phyloP scores from a whole-genome alignment of 2,888 invertebrate species.

The Eristalis intricaria region DNA sequence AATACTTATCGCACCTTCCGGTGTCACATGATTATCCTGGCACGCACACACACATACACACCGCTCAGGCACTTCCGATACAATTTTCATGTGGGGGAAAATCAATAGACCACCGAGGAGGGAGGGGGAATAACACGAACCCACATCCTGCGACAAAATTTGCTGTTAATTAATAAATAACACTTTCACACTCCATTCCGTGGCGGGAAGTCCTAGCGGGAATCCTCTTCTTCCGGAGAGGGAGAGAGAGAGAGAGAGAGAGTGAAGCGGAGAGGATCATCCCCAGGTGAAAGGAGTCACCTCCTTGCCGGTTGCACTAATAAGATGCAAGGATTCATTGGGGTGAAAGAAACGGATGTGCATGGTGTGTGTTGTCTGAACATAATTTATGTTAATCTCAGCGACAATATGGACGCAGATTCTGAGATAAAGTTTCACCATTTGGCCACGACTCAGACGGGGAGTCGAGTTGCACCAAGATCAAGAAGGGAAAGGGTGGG shows the following conservation, averaged over 20 bases:
- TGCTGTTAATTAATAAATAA: conserved; percentile 68
- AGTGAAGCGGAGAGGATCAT: conserved; percentile 2
- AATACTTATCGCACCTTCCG: conserved; percentile 65
- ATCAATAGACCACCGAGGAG: conserved; percentile 42
- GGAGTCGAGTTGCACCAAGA: background rate
- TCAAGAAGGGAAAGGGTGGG: too few relatives aligned
- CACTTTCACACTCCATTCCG: conserved; percentile 51
- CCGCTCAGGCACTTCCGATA: conserved; percentile 27
- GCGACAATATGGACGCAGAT: conserved; percentile 69
- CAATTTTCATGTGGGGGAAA: conserved; percentile 50
- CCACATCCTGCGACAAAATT: conserved; percentile 49
- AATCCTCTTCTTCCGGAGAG: background rate
- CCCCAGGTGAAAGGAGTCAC: conserved; percentile 13
- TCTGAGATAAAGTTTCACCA: conserved; percentile 65
- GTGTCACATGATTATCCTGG: conserved; percentile 36
- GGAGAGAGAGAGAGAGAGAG: background rate
- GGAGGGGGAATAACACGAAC: background rate
- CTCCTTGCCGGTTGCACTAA: conserved; percentile 37
- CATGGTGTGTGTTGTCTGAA: conserved; percentile 59
- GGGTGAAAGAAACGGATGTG: conserved; percentile 67
- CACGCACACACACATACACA: conserved; percentile 7
- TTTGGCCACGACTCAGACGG: conserved; percentile 2
- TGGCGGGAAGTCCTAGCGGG: background rate
- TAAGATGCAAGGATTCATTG: conserved; percentile 59
- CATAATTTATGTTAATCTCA: conserved; percentile 70